phyloP scores from a whole-genome alignment of 2,888 invertebrate species.

The Drosophila pseudotalamancana region DNA sequence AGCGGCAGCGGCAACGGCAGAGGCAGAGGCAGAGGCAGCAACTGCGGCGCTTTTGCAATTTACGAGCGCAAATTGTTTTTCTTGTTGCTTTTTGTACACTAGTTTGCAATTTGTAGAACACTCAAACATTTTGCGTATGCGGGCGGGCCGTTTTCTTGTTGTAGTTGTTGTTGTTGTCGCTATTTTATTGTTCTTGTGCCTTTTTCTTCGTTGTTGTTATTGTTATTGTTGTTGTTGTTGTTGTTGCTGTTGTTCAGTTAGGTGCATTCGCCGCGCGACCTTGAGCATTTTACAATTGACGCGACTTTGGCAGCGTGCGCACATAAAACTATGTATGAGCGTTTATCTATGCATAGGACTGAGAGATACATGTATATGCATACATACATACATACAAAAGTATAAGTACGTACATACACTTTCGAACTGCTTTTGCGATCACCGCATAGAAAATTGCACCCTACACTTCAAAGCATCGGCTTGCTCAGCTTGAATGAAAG shows the following conservation, averaged over 20 bases:
- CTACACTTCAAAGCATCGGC: slow-evolving; percentile 12
- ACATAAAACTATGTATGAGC: slow-evolving; percentile 47
- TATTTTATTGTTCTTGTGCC: slow-evolving; percentile 9
- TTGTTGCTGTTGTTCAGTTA: slow-evolving; percentile 44
- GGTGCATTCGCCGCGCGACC: slow-evolving; percentile 72
- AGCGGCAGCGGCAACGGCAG: slow-evolving; percentile 29
- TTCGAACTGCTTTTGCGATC: slow-evolving; percentile 34
- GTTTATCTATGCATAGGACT: background rate
- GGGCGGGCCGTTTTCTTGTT: slow-evolving; percentile 43
- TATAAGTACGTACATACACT: background rate
- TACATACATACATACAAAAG: background rate
- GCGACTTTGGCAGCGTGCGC: slow-evolving; percentile 61
- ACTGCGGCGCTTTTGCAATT: slow-evolving; percentile 75
- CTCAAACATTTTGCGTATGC: slow-evolving; percentile 74
- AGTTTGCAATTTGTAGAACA: slow-evolving; percentile 65
- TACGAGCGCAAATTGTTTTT: slow-evolving; percentile 67
- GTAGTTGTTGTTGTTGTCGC: slow-evolving; percentile 12
- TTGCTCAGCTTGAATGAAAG: background rate
- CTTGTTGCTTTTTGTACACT: slow-evolving; percentile 43
- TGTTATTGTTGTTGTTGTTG: slow-evolving; percentile 21
- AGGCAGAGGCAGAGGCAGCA: slow-evolving; percentile 27
- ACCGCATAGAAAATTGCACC: slow-evolving; percentile 26
- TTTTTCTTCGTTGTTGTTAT: no score
- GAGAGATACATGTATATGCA: background rate
- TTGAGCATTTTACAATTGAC: slow-evolving; percentile 68